phyloP scores from a whole-genome alignment of 2,113 vertebrate species.

The Dasypus novemcinctus region DNA sequence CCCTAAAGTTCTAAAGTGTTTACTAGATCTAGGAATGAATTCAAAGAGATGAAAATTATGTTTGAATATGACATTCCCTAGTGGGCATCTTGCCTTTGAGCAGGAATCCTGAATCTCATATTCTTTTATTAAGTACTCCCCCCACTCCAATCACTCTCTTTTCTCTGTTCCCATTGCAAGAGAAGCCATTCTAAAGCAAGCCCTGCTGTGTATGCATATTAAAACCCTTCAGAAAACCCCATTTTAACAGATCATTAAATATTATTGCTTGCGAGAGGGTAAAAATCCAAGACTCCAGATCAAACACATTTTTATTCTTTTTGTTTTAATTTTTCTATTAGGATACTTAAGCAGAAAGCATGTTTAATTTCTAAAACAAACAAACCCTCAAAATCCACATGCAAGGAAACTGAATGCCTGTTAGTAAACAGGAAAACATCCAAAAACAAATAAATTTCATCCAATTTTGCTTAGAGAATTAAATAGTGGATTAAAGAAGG shows the following conservation, averaged over 20 bases:
- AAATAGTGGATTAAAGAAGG: not conserved
- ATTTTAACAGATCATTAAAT: constrained; percentile 65
- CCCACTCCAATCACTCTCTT: not conserved
- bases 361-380: constrained; percentile 7
- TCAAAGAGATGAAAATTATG: constrained; percentile 42
- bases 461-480: not conserved
- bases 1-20: not conserved
- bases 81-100: constrained; percentile 41
- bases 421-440: constrained; percentile 11
- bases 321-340: constrained; percentile 59
- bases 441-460: not conserved
- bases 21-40: constrained; percentile 28
- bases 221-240: constrained; percentile 22
- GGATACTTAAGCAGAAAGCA: not conserved
- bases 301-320: constrained; percentile 51
- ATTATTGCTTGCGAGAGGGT: not conserved
- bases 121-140: constrained; percentile 27
- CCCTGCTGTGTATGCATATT: constrained; percentile 46
- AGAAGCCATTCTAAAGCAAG: constrained; percentile 53
- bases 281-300: constrained; percentile 29
- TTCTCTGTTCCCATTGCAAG: constrained; percentile 11
- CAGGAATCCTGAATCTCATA: constrained; percentile 50
- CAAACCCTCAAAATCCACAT: not conserved
- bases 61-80: constrained; percentile 22
- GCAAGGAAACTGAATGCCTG: not conserved